Evolutionary conservation across 2,888 invertebrate genomes (phyloP), one percentile per base, ranked within the genome.

Genomic region (Cecidostiba fungosa): DNA sequence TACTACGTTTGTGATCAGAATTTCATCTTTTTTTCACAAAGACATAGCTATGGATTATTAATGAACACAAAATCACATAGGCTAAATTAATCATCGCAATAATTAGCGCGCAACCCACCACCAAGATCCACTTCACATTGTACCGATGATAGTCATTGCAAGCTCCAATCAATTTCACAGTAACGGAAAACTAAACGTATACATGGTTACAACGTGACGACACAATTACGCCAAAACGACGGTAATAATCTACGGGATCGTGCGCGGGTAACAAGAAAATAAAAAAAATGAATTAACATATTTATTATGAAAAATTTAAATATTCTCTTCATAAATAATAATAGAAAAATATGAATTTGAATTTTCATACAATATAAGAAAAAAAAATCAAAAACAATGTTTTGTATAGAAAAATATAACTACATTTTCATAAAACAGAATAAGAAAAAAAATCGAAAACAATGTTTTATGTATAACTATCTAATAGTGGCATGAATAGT

Each of bases 41-140:
- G 76, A 77, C 76, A 76, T 70, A 54, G 47, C 66, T 32, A 62
- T 29, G 2, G 39, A 54, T 81, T 81, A 77, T 59, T 85, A 23
- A 85, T 72, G 77, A 59, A 85, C 72, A 85, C 50, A 77, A 62
- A 74, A 72, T 23, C 59, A 77, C 72, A 62, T 72, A 32, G 16
- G 16, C 6, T 12, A n/a, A 70, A 69, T 39, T 69, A 77, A 66
- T 66, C 12, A 43, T 70, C 73, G 29, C 29, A 76, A 74, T 84
- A 3, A 23, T n/a, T 74, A 62, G 47, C 50, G 47, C 50, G 50
- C 66, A 82, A 82, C 72, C 77, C 62, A 82, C 66, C 77, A 85
- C 73, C 81, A 77, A 85, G 70, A 70, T 29, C 59, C 43, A 50
- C 54, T 29, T 16, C 26, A 47, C 14, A 69, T 78, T n/a, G 14